Evolutionary conservation across 2,113 vertebrate genomes (phyloP).

Genomic region (Progne subis): DNA sequence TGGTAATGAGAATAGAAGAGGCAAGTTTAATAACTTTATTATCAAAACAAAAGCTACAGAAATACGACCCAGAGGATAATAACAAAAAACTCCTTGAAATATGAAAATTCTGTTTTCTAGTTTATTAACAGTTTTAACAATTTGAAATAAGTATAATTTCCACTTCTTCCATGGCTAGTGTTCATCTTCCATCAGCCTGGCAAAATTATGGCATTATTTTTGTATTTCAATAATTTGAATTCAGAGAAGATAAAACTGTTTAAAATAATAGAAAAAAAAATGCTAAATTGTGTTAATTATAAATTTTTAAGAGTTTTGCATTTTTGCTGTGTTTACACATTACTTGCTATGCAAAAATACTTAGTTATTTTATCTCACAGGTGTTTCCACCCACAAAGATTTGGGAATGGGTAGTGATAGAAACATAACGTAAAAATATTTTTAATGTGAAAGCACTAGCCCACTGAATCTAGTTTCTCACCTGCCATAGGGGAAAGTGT

Average conservation of each 20-base stretch:
- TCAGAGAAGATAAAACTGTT: not conserved
- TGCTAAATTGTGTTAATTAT: not conserved
- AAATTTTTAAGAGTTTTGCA: not conserved
- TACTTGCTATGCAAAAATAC: not conserved
- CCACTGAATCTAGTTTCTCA: not conserved
- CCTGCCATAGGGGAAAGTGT: not conserved
- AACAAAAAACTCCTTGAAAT: slow-evolving; percentile 25
- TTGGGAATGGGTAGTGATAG: not conserved
- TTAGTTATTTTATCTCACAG: not conserved
- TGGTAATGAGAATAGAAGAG: slow-evolving; percentile 67
- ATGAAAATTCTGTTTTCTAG: slow-evolving; percentile 1
- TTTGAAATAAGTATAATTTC: not conserved
- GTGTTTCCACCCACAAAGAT: not conserved
- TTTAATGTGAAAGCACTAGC: not conserved
- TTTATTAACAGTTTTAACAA: not conserved
- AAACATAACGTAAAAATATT: not conserved
- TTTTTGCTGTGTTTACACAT: not conserved
- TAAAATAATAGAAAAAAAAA: not conserved
- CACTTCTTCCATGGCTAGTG: not conserved
- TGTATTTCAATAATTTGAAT: not conserved
- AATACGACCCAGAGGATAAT: slow-evolving; percentile 33
- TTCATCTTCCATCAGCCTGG: not conserved
- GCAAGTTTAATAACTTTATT: slow-evolving; percentile 65
- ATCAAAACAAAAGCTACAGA: slow-evolving; percentile 55
- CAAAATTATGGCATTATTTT: not conserved